Base-by-base conservation (phyloP, 2,888 invertebrate genomes). In the Pyrocoelia pectoralis region DNA sequence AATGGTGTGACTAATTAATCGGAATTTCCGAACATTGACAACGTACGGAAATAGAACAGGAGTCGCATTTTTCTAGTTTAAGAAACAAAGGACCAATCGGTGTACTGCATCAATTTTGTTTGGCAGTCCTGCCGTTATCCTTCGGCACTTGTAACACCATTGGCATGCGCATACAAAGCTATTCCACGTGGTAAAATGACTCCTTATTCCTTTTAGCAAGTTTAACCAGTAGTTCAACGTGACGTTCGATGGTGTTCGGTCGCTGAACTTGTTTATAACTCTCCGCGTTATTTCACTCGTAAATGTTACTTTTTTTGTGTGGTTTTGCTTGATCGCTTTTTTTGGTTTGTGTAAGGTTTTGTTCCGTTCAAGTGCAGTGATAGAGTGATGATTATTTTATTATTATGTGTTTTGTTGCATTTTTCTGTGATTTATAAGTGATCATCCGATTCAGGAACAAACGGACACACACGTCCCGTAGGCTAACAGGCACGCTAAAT, bases 101-200 rank as follows among this genome's bases (percentile, higher is more conserved):
- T 17, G 46, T 46, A 17, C 17, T 10, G 17, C 46, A 46, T 46
- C 46, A 46, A 46, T 46, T 46, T 46, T 46, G n/a, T 17, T 46
- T 46, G 46, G 58, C 33, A 58, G 58, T 58, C 58, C 58, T 58
- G 58, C 58, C 17, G 59, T 49, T 59, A 59, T 59, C 59, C 59
- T 59, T 61, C 55, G 52, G 15, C 51, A 53, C 51, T 53, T 56
- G 13, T 17, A 50, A 18, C 17, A 15, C 18, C 56, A 12, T 50
- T 33, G 49, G 61, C 61, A 61, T 61, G 65, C 65, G 65, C 65
- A 54, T 41, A 55, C 41, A 54, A 38, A 50, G 54, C 57, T 12
- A 50, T 57, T 65, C 65, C 65, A 65, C 65, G 65, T 65, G 65
- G 65, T 65, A 48, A 54, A 61, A 58, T 54, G 60, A 65, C 60